These are phyloP conservation scores for Torymus auratus DNA, from an alignment of 2,888 invertebrate genomes.

Conservation along the genomic window DNA sequence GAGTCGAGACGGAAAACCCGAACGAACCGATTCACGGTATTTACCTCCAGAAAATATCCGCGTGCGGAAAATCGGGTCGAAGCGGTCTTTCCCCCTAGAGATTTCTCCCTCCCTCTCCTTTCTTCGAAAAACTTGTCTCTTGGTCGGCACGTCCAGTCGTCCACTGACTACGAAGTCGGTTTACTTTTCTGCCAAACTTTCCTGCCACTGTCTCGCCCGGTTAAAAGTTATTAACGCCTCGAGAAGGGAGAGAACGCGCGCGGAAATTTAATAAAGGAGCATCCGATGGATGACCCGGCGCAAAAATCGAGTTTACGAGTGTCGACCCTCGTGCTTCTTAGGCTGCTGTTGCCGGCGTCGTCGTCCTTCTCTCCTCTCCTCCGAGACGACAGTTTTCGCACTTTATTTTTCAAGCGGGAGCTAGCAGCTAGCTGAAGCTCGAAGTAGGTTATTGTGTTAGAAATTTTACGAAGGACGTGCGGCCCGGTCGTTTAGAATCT, in stretches of 20 bases:
- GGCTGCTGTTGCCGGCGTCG: too few relatives aligned
- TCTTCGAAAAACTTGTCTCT: neutral
- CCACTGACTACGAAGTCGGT: conserved; percentile 14
- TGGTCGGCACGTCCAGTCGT: neutral
- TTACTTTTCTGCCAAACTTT: conserved; percentile 26
- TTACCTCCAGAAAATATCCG: too few relatives aligned
- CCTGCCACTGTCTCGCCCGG: conserved; percentile 37
- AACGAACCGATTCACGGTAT: too few relatives aligned
- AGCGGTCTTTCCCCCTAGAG: neutral
- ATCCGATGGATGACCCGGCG: conserved; percentile 34
- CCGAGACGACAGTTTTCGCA: neutral
- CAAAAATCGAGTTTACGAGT: conserved; percentile 43
- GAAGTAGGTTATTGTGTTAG: conserved; percentile 49
- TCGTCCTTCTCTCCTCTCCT: too few relatives aligned
- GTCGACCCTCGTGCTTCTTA: too few relatives aligned
- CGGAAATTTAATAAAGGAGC: conserved; percentile 37
- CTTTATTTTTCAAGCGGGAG: conserved; percentile 25
- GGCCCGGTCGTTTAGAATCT: conserved; percentile 4
- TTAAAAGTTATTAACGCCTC: conserved; percentile 56
- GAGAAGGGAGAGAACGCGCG: neutral
- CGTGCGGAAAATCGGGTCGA: too few relatives aligned
- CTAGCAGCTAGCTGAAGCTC: too few relatives aligned
- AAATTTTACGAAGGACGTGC: conserved; percentile 29
- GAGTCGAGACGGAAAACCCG: too few relatives aligned
- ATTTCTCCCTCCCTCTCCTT: neutral